Evolutionary conservation across 2,113 vertebrate species (phyloP).

Genomic region (Cercocebus atys): DNA sequence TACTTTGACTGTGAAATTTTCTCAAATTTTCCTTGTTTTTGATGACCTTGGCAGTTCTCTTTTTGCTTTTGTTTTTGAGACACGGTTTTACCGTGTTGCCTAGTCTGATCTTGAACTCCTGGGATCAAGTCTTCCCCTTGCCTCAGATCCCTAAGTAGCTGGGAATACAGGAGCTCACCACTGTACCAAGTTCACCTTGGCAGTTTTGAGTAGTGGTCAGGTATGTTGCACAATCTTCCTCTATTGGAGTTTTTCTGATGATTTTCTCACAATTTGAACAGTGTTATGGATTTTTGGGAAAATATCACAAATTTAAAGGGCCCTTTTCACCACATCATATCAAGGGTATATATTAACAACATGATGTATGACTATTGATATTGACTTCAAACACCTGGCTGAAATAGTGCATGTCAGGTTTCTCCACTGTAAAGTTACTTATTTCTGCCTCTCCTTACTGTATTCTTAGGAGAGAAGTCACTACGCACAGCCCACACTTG

Average conservation of each 20-base stretch:
- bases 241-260: neutral
- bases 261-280: neutral
- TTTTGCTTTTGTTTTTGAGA: neutral
- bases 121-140: neutral
- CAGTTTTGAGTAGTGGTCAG: neutral
- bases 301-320: neutral
- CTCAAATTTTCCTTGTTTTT: neutral
- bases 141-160: neutral
- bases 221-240: neutral
- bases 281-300: neutral
- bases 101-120: neutral
- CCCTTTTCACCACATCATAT: neutral
- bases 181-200: neutral
- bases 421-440: neutral
- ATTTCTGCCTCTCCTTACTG: neutral
- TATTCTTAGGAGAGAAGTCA: neutral
- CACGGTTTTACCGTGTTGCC: neutral
- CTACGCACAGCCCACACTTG: neutral
- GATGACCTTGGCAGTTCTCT: neutral
- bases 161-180: neutral
- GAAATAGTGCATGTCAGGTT: neutral
- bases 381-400: neutral
- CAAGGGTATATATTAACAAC: neutral
- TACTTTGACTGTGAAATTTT: neutral
- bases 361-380: neutral